Percentiles rank a stretch among this genome's conserved stretches.
Conservation (phyloP, 1,140 invertebrate genomes). For the Rhyzopertha dominica region DNA sequence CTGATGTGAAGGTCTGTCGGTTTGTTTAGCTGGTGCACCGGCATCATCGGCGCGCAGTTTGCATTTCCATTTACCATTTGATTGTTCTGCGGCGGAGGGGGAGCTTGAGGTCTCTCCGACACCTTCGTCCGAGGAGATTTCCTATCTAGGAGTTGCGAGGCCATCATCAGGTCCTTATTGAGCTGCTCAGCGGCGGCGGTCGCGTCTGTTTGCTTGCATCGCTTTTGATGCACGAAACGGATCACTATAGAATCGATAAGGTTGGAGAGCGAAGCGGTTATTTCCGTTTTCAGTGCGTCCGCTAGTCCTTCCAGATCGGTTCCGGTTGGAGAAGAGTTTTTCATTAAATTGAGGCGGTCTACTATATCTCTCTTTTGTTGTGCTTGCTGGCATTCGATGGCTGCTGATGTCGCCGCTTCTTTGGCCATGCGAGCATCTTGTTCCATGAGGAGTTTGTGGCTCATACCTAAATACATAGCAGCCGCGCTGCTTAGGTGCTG, state of each 20-base stretch:
- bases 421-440: constrained; percentile 67
- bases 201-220: constrained; percentile 71
- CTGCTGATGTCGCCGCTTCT: constrained; percentile 55
- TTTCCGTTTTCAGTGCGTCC: constrained; percentile 84
- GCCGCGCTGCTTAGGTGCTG: constrained; percentile 61
- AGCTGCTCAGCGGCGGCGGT: constrained; percentile 71
- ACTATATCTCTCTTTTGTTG: constrained; percentile 48
- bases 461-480: constrained; percentile 68
- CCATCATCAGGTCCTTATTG: constrained; percentile 72
- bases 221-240: constrained; percentile 75
- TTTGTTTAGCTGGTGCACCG: constrained; percentile 45
- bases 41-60: constrained; percentile 37
- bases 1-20: constrained; percentile 59
- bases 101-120: constrained; percentile 59
- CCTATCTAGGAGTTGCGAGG: constrained; percentile 72
- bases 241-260: constrained; percentile 86
- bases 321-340: constrained; percentile 56
- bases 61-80: constrained; percentile 43
- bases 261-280: constrained; percentile 74
- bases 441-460: constrained; percentile 69
- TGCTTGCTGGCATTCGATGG: constrained; percentile 48
- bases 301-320: constrained; percentile 81
- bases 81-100: constrained; percentile 44
- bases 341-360: constrained; percentile 60
- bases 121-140: constrained; percentile 78